phyloP scores from a whole-genome alignment of 1,140 invertebrate species.

The Bombus waltoni region DNA sequence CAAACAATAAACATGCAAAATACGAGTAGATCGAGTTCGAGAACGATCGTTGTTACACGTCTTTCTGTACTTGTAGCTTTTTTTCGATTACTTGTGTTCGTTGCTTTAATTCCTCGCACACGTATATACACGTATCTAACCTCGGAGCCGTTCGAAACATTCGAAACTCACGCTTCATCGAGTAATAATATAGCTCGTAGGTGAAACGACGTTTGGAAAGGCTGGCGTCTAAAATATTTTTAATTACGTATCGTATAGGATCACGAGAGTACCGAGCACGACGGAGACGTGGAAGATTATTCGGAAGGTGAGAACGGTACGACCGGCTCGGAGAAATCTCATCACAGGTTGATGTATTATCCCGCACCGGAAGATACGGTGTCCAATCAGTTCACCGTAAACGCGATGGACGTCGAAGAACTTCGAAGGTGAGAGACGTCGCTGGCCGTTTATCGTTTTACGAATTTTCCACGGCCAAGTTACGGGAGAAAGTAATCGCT shows the following conservation, averaged over 20 bases:
- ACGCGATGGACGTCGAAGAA: constrained; percentile 93
- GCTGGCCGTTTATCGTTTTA: too few relatives aligned
- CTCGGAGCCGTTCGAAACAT: not conserved
- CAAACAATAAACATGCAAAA: not conserved
- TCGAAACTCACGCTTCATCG: constrained; percentile 2
- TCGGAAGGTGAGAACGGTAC: constrained; percentile 91
- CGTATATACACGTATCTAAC: not conserved
- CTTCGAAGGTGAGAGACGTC: constrained; percentile 82
- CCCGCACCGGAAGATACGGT: constrained; percentile 81
- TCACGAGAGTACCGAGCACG: constrained; percentile 91
- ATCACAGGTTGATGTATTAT: constrained; percentile 83
- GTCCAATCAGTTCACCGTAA: constrained; percentile 91
- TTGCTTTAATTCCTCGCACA: not conserved
- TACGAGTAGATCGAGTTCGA: not conserved
- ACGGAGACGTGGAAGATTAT: constrained; percentile 93
- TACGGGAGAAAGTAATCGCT: too few relatives aligned
- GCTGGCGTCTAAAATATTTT: not conserved
- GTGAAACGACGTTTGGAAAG: not conserved
- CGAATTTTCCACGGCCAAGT: too few relatives aligned
- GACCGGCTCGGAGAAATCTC: constrained; percentile 87
- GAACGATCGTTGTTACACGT: not conserved
- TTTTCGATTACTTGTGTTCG: not conserved
- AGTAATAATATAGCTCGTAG: not conserved
- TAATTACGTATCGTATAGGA: constrained; percentile 79
- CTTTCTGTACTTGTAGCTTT: not conserved